Evolutionary conservation across 2,113 vertebrate genomes (phyloP), one percentile per base, ranked within the genome.

Genomic region (Pristiophorus japonicus): DNA sequence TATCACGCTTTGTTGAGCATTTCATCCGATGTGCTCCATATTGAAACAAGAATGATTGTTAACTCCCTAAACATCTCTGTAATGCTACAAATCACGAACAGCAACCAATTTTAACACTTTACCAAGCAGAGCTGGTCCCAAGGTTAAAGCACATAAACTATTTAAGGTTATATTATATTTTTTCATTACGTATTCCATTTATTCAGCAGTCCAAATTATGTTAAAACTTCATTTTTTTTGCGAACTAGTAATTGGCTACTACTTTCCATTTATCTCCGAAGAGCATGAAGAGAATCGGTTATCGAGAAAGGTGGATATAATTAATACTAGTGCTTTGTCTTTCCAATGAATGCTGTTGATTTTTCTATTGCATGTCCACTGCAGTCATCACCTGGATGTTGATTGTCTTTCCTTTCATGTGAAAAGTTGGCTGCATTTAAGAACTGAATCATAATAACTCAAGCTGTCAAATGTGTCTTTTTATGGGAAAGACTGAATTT

Each of bases 361-460:
- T 94, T 94, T 38, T 42, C 63, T 94, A n/a, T 94, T 14, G 92
- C 92, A 12, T 38, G 92, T 94, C 63, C 38, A 45, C 34, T 67
- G 92, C 92, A 70, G 59, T 11, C 59, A 65, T 66, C 90, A 93
- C 27, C 59, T 38, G 59, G 90, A 66, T 93, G 62, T 66, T 62
- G 62, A 93, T 93, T 93, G 90, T 42, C n/a, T 65, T 65, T 62
- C 18, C 62, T 65, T 66, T 93, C 42, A 94, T 70, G 22, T 66
- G 63, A 65, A 66, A 45, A 94, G 22, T 38, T 94, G 63, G 63
- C 38, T 94, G 55, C 51, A n/a, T 91, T 91, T 91, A 59, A 62
- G 55, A 62, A 55, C 85, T 55, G 90, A 93, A 94, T 94, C n/a
- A 94, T 65, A 94, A 94, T 67, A 94, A 14, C 92, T 66, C 92